Evolutionary conservation across 2,797 vertebrate genomes (phyloP).

Genomic region (Bradypus variegatus): DNA sequence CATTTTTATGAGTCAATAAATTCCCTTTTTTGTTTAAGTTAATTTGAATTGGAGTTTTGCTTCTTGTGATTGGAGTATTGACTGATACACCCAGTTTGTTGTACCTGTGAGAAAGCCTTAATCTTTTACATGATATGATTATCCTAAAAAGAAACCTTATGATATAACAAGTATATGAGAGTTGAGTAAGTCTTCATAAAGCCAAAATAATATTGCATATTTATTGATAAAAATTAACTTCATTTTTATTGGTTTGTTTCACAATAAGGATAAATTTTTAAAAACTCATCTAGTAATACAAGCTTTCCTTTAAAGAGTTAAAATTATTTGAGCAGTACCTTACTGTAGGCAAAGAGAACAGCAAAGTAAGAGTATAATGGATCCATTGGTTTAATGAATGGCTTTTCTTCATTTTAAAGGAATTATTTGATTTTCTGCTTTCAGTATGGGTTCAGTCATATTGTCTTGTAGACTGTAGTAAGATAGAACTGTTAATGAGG

Average conservation of each 20-base stretch:
- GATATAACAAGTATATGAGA: not conserved
- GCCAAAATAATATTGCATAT: not conserved
- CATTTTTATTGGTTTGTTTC: not conserved
- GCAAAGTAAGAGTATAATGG: conserved; percentile 17
- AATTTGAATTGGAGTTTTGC: conserved; percentile 38
- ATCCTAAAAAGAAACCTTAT: not conserved
- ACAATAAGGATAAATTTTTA: not conserved
- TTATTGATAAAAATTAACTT: conserved; percentile 28
- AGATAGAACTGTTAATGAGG: not conserved
- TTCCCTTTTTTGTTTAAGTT: conserved; percentile 13
- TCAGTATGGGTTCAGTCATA: not conserved
- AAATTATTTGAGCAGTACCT: not conserved
- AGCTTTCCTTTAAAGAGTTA: not conserved
- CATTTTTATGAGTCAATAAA: conserved; percentile 30
- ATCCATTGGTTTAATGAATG: conserved; percentile 18
- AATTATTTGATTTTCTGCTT: conserved; percentile 19
- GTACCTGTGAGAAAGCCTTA: conserved; percentile 13
- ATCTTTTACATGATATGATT: conserved; percentile 8
- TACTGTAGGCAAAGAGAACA: not conserved
- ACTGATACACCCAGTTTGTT: not conserved
- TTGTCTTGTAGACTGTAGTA: not conserved
- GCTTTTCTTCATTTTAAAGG: not conserved
- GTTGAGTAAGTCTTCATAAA: not conserved
- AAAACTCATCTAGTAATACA: not conserved
- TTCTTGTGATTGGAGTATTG: conserved; percentile 2